These are phyloP conservation scores for Lamproptera curius DNA, from an alignment of 2,888 invertebrate genomes.

Conservation along the genomic window DNA sequence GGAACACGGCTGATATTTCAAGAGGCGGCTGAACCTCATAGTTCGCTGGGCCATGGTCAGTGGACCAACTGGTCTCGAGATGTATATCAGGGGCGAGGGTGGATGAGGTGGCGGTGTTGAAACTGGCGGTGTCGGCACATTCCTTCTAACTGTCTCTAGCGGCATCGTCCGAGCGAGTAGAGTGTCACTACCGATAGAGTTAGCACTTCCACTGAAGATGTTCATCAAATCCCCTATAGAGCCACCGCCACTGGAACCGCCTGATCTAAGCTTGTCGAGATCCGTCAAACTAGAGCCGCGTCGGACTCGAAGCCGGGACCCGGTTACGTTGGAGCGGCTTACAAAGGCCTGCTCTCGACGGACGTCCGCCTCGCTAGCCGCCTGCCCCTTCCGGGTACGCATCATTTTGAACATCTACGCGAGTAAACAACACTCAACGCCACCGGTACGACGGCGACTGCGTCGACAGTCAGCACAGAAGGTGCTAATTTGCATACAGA, in stretches of 20 bases:
- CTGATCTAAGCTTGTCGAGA: constrained; percentile 80
- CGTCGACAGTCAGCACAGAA: constrained; percentile 58
- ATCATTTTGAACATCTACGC: constrained; percentile 47
- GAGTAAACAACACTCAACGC: constrained; percentile 38
- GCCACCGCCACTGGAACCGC: constrained; percentile 70
- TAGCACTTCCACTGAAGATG: constrained; percentile 84
- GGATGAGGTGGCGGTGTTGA: constrained; percentile 67
- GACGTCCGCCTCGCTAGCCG: constrained; percentile 67
- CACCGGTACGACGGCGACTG: constrained; percentile 27
- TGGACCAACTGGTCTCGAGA: constrained; percentile 70
- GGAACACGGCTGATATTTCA: constrained; percentile 81
- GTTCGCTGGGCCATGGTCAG: constrained; percentile 84
- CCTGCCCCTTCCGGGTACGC: constrained; percentile 60
- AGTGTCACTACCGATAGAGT: constrained; percentile 85
- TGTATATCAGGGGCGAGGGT: constrained; percentile 62
- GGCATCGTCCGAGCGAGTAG: constrained; percentile 85
- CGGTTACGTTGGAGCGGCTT: constrained; percentile 60
- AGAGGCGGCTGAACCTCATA: constrained; percentile 81
- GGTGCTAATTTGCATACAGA: constrained; percentile 65
- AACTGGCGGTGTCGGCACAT: constrained; percentile 46
- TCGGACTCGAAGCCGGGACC: constrained; percentile 78
- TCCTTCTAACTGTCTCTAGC: constrained; percentile 81
- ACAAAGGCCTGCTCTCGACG: constrained; percentile 77
- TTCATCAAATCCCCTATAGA: constrained; percentile 91
- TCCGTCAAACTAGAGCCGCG: constrained; percentile 86